A percentile compares a stretch with the other conserved stretches of the same genome.
phyloP scores from a whole-genome alignment of 1,140 invertebrate species.

The Drosophila arizonae region DNA sequence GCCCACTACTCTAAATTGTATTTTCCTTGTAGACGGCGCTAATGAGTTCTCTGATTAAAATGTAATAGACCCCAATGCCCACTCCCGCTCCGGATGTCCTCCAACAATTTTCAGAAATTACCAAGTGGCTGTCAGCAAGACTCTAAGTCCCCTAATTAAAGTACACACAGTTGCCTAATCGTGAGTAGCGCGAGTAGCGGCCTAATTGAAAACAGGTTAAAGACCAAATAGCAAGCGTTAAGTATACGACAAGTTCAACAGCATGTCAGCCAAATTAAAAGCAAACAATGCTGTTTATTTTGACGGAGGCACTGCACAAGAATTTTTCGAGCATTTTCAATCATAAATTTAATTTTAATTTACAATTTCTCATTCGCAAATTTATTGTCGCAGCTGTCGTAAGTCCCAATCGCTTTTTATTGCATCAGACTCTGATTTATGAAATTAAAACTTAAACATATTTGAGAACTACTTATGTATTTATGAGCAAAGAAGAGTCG shows the following conservation, averaged over 20 bases:
- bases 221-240: conserved; percentile 4
- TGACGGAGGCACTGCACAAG: too few species aligned
- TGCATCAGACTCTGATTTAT: not conserved
- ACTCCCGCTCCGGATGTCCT: conserved; percentile 29
- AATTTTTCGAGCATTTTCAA: too few species aligned
- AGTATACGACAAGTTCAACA: conserved; percentile 21
- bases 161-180: conserved; percentile 15
- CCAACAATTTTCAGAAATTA: conserved; percentile 1
- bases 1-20: conserved; percentile 54
- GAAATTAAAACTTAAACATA: not conserved
- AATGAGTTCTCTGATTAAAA: conserved; percentile 72
- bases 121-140: conserved; percentile 12
- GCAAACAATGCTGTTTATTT: not conserved
- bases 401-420: not conserved
- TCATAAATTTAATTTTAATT: not conserved
- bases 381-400: too few species aligned
- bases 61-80: conserved; percentile 26
- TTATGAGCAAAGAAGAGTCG: conserved; percentile 1
- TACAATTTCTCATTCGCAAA: too few species aligned
- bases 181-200: conserved; percentile 3
- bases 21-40: conserved; percentile 53
- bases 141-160: conserved; percentile 24
- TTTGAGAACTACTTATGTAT: conserved; percentile 17
- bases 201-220: conserved; percentile 28
- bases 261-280: not conserved